Percentiles rank a stretch among this genome's conserved stretches.
phyloP scores from a whole-genome alignment of 2,113 vertebrate species.

The Ornithorhynchus anatinus region DNA sequence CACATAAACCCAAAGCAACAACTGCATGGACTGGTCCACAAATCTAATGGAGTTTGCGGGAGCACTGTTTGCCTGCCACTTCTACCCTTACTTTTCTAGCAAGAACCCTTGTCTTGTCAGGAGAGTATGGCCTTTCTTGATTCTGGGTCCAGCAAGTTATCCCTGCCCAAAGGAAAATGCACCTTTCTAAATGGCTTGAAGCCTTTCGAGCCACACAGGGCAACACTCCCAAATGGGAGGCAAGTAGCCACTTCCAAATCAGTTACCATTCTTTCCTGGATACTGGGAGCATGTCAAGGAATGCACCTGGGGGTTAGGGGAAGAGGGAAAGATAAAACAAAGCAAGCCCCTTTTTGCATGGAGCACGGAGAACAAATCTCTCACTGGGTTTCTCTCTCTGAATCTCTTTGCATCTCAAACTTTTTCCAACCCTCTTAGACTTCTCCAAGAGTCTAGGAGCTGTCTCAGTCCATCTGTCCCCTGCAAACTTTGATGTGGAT shows the following conservation, averaged over 20 bases:
- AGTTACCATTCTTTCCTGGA: constrained; percentile 13
- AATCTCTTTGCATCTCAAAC: constrained; percentile 2
- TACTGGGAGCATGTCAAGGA: constrained; percentile 49
- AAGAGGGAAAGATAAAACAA: no score
- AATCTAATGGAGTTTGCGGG: background rate
- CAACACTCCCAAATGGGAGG: constrained; percentile 29
- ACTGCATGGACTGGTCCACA: constrained; percentile 29
- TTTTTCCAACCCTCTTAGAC: constrained; percentile 1
- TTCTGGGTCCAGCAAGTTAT: background rate
- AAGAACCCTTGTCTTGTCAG: background rate
- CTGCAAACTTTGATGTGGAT: background rate
- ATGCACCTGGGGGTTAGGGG: constrained; percentile 13
- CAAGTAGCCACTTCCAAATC: constrained; percentile 40
- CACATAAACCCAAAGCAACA: background rate
- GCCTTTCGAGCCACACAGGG: background rate
- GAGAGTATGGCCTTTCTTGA: constrained; percentile 19
- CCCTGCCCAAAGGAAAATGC: background rate
- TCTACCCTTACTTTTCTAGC: background rate
- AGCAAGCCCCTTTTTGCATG: constrained; percentile 49
- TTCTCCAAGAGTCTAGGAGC: background rate
- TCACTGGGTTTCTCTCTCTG: background rate
- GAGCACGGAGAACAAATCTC: background rate
- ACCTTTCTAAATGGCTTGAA: background rate
- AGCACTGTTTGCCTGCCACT: background rate
- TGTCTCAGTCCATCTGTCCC: background rate